phyloP scores from a whole-genome alignment of 2,113 vertebrate species.

The Chloropsis hardwickii region DNA sequence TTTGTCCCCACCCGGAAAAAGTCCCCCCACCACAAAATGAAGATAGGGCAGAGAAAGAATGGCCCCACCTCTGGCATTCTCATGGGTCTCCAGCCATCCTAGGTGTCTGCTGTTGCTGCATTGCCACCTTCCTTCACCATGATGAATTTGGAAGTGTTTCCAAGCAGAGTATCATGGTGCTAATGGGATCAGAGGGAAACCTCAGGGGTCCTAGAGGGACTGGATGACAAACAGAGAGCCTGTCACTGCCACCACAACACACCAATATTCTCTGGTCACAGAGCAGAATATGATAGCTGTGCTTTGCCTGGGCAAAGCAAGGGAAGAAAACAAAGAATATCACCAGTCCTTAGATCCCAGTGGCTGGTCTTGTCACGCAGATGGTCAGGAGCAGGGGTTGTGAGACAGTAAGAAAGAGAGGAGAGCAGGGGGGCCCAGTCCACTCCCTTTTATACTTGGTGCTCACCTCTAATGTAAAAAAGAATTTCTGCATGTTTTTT shows the following conservation, averaged over 20 bases:
- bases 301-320: background rate
- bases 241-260: too few species aligned
- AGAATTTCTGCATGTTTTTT: background rate
- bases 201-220: background rate
- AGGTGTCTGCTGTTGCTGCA: background rate
- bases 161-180: background rate
- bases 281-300: background rate
- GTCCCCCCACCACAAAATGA: accelerated
- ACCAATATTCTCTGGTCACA: background rate
- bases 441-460: background rate
- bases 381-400: background rate
- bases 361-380: accelerated
- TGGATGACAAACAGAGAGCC: background rate
- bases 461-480: background rate
- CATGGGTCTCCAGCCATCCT: accelerated
- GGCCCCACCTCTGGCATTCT: accelerated
- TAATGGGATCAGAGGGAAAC: background rate
- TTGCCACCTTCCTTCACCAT: background rate
- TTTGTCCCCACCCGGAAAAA: background rate
- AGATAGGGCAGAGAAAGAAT: background rate
- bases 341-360: background rate
- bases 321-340: background rate
- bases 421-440: accelerated
- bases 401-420: background rate
- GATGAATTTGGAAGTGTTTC: background rate